A percentile compares a stretch with the other conserved stretches of the same genome.
Conservation (phyloP, 1,140 invertebrate genomes). For the Brachionus koreanus region DNA sequence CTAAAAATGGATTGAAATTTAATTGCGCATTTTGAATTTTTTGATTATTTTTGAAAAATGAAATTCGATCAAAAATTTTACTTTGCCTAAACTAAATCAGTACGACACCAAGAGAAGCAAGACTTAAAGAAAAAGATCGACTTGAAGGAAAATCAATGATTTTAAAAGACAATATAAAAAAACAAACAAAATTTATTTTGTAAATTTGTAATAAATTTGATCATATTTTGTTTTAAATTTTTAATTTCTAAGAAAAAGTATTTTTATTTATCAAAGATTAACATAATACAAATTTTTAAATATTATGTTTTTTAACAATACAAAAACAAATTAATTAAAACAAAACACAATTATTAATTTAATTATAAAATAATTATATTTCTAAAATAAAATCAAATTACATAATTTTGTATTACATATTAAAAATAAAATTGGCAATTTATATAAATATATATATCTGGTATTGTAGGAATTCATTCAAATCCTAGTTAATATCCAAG, state of each 20-base stretch:
- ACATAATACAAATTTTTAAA: not conserved
- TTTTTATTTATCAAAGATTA: not conserved
- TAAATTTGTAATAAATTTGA: too few species aligned
- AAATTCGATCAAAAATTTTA: too few species aligned
- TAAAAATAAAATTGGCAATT: not conserved
- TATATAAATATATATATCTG: not conserved
- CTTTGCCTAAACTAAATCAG: too few species aligned
- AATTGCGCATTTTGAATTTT: too few species aligned
- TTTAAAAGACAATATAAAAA: too few species aligned
- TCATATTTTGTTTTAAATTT: not conserved
- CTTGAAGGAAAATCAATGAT: too few species aligned
- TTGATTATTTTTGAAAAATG: too few species aligned
- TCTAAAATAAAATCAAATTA: not conserved
- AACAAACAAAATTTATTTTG: too few species aligned
- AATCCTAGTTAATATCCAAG: not conserved
- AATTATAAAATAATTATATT: not conserved
- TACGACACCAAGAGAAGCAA: too few species aligned
- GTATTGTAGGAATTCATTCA: not conserved
- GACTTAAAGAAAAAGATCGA: too few species aligned
- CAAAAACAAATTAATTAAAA: not conserved
- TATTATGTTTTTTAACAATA: not conserved
- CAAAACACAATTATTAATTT: not conserved
- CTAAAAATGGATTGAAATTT: too few species aligned
- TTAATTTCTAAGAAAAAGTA: not conserved
- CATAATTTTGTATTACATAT: not conserved